phyloP scores from a whole-genome alignment of 1,140 invertebrate species.

The Drosophila bipectinata region DNA sequence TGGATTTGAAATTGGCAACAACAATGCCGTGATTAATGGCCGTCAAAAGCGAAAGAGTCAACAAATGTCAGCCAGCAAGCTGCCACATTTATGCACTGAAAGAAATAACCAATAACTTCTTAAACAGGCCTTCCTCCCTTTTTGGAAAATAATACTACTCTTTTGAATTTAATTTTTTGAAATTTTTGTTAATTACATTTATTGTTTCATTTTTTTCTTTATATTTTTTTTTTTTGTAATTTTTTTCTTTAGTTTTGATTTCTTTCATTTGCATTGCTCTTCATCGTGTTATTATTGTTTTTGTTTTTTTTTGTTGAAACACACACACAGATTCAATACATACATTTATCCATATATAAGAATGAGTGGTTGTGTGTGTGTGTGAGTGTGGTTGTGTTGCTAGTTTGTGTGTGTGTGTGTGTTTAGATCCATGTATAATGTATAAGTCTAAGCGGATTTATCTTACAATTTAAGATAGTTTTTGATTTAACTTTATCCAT shows the following conservation, averaged over 20 bases:
- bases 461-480: constrained; percentile 46
- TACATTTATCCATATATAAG: constrained; percentile 9
- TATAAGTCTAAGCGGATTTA: constrained; percentile 46
- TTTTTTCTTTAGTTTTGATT: constrained; percentile 49
- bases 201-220: constrained; percentile 48
- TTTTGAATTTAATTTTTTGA: constrained; percentile 35
- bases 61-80: constrained; percentile 69
- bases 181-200: constrained; percentile 65
- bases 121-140: background rate
- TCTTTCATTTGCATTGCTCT: constrained; percentile 32
- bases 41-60: constrained; percentile 81
- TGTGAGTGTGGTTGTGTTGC: background rate
- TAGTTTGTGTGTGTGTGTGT: constrained; percentile 1
- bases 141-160: constrained; percentile 5
- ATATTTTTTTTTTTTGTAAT: constrained; percentile 10
- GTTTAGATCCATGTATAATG: constrained; percentile 26
- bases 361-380: background rate
- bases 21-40: constrained; percentile 80
- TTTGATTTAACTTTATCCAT: constrained; percentile 50
- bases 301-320: constrained; percentile 12
- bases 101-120: constrained; percentile 4
- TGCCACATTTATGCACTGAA: constrained; percentile 9
- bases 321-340: constrained; percentile 4
- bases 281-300: constrained; percentile 16
- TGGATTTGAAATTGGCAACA: constrained; percentile 77